Evolutionary conservation across 2,888 invertebrate species (phyloP).

Genomic region (Orgyia antiqua): DNA sequence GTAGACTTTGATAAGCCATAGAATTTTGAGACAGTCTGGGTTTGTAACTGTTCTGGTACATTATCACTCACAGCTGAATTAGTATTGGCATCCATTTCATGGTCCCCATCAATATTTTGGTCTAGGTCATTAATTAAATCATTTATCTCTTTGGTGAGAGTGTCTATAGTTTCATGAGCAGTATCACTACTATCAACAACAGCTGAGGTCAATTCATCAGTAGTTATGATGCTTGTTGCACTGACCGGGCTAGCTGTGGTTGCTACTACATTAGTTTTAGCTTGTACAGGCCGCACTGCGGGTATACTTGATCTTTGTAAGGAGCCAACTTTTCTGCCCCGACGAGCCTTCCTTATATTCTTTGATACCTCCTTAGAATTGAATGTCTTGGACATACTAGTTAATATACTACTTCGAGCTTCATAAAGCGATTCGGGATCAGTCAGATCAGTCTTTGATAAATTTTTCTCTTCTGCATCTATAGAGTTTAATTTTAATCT

Average conservation of each 20-base stretch:
- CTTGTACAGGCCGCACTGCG: slow-evolving; percentile 30
- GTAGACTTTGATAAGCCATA: slow-evolving; percentile 58
- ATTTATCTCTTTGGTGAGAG: slow-evolving; percentile 66
- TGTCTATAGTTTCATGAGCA: slow-evolving; percentile 62
- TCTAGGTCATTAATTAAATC: slow-evolving; percentile 67
- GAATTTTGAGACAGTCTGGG: slow-evolving; percentile 55
- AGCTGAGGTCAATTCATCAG: slow-evolving; percentile 24
- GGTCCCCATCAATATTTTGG: slow-evolving; percentile 60
- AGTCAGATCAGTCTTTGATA: slow-evolving; percentile 81
- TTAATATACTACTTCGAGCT: slow-evolving; percentile 72
- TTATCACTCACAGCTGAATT: slow-evolving; percentile 10
- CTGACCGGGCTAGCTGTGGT: slow-evolving; percentile 19
- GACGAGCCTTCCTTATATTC: slow-evolving; percentile 67
- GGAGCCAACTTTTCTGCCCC: slow-evolving; percentile 63
- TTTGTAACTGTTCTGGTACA: slow-evolving; percentile 41
- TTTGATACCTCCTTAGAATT: slow-evolving; percentile 70
- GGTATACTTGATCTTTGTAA: slow-evolving; percentile 26
- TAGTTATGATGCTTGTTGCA: slow-evolving; percentile 20
- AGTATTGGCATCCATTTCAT: slow-evolving; percentile 36
- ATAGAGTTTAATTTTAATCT: slow-evolving; percentile 66
- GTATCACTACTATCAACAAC: slow-evolving; percentile 36
- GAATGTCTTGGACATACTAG: slow-evolving; percentile 75
- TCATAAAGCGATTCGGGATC: slow-evolving; percentile 75
- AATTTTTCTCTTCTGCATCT: slow-evolving; percentile 78
- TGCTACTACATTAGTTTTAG: slow-evolving; percentile 3